Base-by-base conservation (phyloP, 2,888 invertebrate species). In the Drosophila cracens region DNA sequence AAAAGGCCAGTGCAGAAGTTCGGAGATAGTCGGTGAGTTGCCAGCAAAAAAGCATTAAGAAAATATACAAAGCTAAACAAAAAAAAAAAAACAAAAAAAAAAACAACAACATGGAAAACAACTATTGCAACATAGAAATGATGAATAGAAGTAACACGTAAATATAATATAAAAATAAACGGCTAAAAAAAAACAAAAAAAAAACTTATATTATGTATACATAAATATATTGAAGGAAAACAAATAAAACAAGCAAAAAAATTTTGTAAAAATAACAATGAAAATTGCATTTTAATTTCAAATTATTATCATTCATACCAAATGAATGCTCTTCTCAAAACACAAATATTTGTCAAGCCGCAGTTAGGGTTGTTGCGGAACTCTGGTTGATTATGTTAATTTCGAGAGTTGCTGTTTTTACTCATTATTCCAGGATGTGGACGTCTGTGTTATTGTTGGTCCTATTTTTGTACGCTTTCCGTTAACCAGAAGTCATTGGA, bases 171-270 rank as follows among this genome's bases (percentile, higher is more conserved):
- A 76, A 79, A 71, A 79, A 70, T 54, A 74, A 78, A 78, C 49
- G 62, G 52, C 73, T 80, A 79, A 79, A 65, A 68, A 68, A 62
- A 63, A 87, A 77, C 74, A 76, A 0, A 7, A 65, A 62, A 78
- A 82, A 87, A 82, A 84, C 81, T 86, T 86, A 86, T 87, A 89
- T 89, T 87, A 88, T 83, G 90, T 89, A 89, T 87, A 89, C 85
- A 87, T 89, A 87, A 88, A 89, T 85, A 88, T 90, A 88, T 88
- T 88, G 83, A 90, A 90, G 70, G 84, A 90, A 86, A 86, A 86
- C 88, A 86, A 86, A 86, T 86, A 90, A 82, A 87, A 88, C 75
- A 81, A 84, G 79, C 76, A 86, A 89, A 89, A 87, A 86, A 84
- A 90, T 90, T 88, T 88, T 88, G 88, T 88, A 88, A 88, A 87